These are phyloP conservation scores for Psilanteris sp. DNA, from an alignment of 1,140 invertebrate species.

Conservation along the genomic window DNA sequence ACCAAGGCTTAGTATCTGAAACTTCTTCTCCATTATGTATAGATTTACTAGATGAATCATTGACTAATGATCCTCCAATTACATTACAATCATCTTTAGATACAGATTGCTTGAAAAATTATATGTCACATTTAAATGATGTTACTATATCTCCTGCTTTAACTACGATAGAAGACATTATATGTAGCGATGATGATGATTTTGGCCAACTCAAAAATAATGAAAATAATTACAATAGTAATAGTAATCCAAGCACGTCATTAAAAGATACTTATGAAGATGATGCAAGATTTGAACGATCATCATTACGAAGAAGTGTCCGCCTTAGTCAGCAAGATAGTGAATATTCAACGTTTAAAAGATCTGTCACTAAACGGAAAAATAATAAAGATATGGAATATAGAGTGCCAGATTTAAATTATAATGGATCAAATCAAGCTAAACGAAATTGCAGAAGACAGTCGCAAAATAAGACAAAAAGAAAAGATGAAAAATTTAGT, in stretches of 20 bases:
- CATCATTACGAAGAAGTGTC: constrained; percentile 71
- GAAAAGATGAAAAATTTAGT: constrained; percentile 42
- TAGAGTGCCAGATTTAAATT: constrained; percentile 64
- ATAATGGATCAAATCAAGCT: constrained; percentile 14
- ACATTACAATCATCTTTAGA: constrained; percentile 71
- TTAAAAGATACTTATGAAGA: constrained; percentile 65
- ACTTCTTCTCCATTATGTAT: constrained; percentile 68
- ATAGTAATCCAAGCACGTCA: constrained; percentile 26
- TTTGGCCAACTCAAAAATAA: constrained; percentile 17
- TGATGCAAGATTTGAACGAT: constrained; percentile 44
- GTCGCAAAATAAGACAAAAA: constrained; percentile 35
- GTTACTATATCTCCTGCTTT: constrained; percentile 52
- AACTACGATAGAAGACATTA: constrained; percentile 54
- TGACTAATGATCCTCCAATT: constrained; percentile 67
- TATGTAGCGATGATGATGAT: constrained; percentile 44
- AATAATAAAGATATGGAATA: constrained; percentile 69
- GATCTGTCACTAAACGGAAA: constrained; percentile 56
- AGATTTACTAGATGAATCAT: constrained; percentile 72
- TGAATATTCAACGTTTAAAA: constrained; percentile 65
- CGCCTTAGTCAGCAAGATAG: constrained; percentile 73
- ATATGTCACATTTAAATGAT: constrained; percentile 69
- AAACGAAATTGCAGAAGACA: constrained; percentile 37
- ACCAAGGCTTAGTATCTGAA: constrained; percentile 63
- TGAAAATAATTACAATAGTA: constrained; percentile 33
- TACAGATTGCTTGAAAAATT: constrained; percentile 71